Conservation (phyloP, 2,797 vertebrate species). For the Triplophysa bombifrons region DNA sequence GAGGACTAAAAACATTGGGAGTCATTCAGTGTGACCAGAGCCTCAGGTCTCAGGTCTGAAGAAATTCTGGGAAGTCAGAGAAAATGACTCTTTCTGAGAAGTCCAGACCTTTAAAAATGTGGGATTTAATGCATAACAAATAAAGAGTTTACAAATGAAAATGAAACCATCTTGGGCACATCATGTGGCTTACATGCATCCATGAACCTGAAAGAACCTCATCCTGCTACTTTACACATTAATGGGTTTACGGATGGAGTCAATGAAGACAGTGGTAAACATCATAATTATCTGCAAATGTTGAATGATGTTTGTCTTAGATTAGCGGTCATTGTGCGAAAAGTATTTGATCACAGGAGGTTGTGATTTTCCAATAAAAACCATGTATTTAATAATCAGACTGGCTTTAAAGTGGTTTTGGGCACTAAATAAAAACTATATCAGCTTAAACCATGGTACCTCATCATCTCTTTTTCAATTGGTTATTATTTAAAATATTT, state of each 20-base stretch:
- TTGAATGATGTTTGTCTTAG: not conserved
- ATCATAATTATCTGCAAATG: not conserved
- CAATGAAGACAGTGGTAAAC: slow-evolving; percentile 21
- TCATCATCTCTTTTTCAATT: not conserved
- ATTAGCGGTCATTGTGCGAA: not conserved
- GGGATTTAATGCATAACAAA: slow-evolving; percentile 43
- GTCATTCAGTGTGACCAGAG: slow-evolving; percentile 46
- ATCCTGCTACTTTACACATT: slow-evolving; percentile 27
- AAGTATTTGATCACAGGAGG: too few species aligned
- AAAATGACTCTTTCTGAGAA: slow-evolving; percentile 17
- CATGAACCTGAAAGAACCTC: not conserved
- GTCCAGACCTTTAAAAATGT: slow-evolving; percentile 48
- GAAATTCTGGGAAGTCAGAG: slow-evolving; percentile 40
- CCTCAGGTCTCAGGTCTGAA: slow-evolving; percentile 37
- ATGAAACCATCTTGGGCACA: slow-evolving; percentile 38
- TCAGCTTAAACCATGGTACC: not conserved
- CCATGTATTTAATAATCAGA: not conserved
- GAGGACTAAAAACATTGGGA: slow-evolving; percentile 37
- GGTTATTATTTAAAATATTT: not conserved
- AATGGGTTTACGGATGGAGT: not conserved
- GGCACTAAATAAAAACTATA: too few species aligned
- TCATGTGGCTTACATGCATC: slow-evolving; percentile 42
- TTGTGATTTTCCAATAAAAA: not conserved
- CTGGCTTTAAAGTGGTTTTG: not conserved
- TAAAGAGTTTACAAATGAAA: slow-evolving; percentile 33